phyloP scores from a whole-genome alignment of 2,888 invertebrate genomes.

The Dryomyza anilis region DNA sequence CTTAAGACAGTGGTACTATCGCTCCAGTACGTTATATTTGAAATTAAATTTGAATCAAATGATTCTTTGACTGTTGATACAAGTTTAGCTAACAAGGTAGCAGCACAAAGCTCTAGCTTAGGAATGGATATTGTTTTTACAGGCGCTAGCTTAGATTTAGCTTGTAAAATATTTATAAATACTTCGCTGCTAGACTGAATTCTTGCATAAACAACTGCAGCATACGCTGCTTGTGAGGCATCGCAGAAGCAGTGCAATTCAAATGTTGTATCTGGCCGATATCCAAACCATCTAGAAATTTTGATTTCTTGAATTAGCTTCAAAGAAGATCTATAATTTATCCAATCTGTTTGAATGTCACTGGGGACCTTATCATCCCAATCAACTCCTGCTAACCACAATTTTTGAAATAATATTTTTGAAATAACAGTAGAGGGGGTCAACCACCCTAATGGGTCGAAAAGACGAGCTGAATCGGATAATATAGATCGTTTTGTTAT shows the following conservation, averaged over 20 bases:
- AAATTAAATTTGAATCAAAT: not conserved
- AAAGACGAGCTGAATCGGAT: conserved; percentile 4
- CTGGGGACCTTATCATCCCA: conserved; percentile 20
- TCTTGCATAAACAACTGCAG: conserved; percentile 20
- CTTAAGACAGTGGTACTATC: conserved; percentile 24
- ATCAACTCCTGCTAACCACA: conserved; percentile 24
- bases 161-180: conserved; percentile 23
- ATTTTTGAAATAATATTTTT: conserved; percentile 20
- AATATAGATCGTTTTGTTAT: conserved; percentile 4
- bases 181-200: not conserved
- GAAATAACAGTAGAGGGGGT: conserved; percentile 17
- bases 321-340: conserved; percentile 8
- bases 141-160: conserved; percentile 5
- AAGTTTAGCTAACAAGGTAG: not conserved
- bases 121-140: conserved; percentile 1
- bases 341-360: conserved; percentile 3
- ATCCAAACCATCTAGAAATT: conserved; percentile 23
- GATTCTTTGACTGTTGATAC: not conserved
- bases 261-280: not conserved
- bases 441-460: conserved; percentile 18
- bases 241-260: conserved; percentile 28
- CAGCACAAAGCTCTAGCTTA: conserved; percentile 9
- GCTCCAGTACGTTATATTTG: conserved; percentile 22
- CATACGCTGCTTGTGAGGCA: conserved; percentile 23
- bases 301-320: not conserved